Conservation (phyloP, 2,888 invertebrate species). For the Mythimna ferrago region DNA sequence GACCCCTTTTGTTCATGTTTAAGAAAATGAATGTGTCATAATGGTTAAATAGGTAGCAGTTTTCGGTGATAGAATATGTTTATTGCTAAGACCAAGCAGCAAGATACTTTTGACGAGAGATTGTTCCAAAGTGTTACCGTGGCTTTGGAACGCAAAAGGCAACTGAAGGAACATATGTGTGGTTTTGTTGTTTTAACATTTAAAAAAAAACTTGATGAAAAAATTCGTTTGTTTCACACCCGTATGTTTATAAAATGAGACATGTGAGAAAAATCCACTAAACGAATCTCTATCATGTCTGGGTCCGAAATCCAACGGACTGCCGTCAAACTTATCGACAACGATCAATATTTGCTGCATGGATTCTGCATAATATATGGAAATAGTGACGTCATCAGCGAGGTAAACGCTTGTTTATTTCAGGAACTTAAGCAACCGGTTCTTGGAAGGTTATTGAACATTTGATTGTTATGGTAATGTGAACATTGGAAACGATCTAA, state of each 20-base stretch:
- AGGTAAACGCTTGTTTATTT: slow-evolving; percentile 23
- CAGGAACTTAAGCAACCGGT: slow-evolving; percentile 11
- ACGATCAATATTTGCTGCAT: slow-evolving; percentile 49
- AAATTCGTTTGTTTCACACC: not conserved
- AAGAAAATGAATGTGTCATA: too few species aligned
- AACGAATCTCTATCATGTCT: slow-evolving; percentile 13
- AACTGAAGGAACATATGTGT: too few species aligned
- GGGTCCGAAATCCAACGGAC: slow-evolving; percentile 19
- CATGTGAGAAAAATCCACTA: not conserved
- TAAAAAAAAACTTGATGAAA: not conserved
- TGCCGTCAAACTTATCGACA: slow-evolving; percentile 35
- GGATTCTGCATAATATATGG: slow-evolving; percentile 46
- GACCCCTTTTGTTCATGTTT: too few species aligned
- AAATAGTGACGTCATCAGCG: slow-evolving; percentile 49
- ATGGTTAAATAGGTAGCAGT: too few species aligned
- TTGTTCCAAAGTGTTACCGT: too few species aligned
- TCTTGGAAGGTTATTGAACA: slow-evolving; percentile 18
- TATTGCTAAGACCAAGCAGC: too few species aligned
- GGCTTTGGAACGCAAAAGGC: too few species aligned
- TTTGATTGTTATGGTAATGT: slow-evolving; percentile 8
- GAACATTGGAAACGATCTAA: not conserved
- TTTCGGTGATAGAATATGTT: too few species aligned
- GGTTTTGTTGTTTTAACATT: too few species aligned
- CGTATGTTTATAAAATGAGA: not conserved
- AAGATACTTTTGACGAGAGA: too few species aligned